phyloP scores from a whole-genome alignment of 2,797 vertebrate species.

The Petrocephalus sullivani region DNA sequence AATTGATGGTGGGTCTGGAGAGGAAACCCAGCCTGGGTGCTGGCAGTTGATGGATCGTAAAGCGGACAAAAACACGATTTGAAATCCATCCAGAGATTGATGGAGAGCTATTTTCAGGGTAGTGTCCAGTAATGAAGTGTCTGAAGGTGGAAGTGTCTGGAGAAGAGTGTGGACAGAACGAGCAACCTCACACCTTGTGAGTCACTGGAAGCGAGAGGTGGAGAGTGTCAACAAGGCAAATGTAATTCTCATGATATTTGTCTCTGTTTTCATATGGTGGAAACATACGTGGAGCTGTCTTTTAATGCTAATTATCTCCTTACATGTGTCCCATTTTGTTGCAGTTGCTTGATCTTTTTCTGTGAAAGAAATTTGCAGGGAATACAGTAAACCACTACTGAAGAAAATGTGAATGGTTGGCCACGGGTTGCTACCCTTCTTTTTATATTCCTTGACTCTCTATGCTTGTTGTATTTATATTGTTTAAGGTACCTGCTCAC shows the following conservation, averaged over 20 bases:
- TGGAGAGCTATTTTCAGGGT: constrained; percentile 25
- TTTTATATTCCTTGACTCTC: not conserved
- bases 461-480: not conserved
- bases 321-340: not conserved
- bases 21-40: not conserved
- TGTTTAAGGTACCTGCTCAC: not conserved
- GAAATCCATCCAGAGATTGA: constrained; percentile 30
- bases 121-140: constrained; percentile 14
- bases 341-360: not conserved
- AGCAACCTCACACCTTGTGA: not conserved
- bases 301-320: not conserved
- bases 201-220: constrained; percentile 33
- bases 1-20: constrained; percentile 29
- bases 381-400: not conserved
- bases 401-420: not conserved
- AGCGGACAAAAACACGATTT: constrained; percentile 20
- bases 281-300: constrained; percentile 30
- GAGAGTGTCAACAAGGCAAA: constrained; percentile 28
- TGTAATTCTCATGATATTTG: constrained; percentile 25
- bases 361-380: not conserved
- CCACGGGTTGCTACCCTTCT: not conserved
- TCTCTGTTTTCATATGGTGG: constrained; percentile 25
- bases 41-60: constrained; percentile 26
- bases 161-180: not conserved
- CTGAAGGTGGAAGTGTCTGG: constrained; percentile 17